Percentiles rank a stretch among this genome's conserved stretches.
These are phyloP conservation scores for fruit fly (Drosophila melanogaster) DNA, from an alignment of 1,140 invertebrate genomes.

Conservation along the genomic window DNA sequence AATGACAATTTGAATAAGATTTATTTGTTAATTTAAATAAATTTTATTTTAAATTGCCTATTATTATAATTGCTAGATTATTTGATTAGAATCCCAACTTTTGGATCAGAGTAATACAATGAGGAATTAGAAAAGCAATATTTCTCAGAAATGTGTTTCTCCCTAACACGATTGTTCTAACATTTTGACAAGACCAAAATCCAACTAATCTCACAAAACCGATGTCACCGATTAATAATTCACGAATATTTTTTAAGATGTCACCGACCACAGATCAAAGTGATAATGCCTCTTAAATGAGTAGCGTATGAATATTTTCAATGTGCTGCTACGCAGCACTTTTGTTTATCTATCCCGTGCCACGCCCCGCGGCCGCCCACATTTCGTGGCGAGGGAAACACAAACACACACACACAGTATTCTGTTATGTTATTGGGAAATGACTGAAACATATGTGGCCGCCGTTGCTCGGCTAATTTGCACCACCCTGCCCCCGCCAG, in stretches of 20 bases:
- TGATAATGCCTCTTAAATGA: neutral
- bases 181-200: neutral
- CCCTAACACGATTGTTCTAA: neutral
- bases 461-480: slow-evolving; percentile 39
- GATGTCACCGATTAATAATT: slow-evolving; percentile 1
- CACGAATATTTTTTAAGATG: no score
- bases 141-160: neutral
- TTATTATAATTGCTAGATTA: no score
- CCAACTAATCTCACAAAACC: neutral
- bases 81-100: no score
- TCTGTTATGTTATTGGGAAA: slow-evolving; percentile 50
- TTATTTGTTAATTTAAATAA: no score
- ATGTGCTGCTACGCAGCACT: slow-evolving; percentile 2
- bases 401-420: slow-evolving; percentile 34
- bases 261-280: slow-evolving; percentile 16
- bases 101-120: no score
- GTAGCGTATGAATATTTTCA: slow-evolving; percentile 17
- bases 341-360: slow-evolving; percentile 24
- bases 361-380: slow-evolving; percentile 7
- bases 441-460: slow-evolving; percentile 51
- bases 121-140: no score
- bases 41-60: no score
- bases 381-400: slow-evolving; percentile 24
- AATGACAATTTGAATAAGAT: no score
- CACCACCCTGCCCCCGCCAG: neutral